phyloP scores from a whole-genome alignment of 2,113 vertebrate species.

The Anoplopoma fimbria region DNA sequence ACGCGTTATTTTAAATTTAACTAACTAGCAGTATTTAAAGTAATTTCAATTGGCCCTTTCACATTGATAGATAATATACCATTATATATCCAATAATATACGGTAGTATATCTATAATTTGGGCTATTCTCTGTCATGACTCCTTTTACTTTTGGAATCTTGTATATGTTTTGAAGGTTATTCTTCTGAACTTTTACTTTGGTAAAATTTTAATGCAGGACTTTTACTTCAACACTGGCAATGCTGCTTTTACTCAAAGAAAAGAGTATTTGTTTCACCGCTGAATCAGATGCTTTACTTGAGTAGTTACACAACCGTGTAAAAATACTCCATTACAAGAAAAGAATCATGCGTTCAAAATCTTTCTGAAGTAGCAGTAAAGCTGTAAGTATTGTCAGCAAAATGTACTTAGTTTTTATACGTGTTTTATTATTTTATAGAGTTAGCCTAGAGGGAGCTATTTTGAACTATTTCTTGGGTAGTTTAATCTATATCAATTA shows the following conservation, averaged over 20 bases:
- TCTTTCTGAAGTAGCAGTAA: no score
- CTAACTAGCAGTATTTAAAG: not conserved
- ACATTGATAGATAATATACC: not conserved
- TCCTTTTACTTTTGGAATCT: not conserved
- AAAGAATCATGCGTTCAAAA: no score
- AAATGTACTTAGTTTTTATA: no score
- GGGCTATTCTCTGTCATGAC: not conserved
- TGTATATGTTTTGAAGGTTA: not conserved
- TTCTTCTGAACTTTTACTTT: not conserved
- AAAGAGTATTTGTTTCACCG: no score
- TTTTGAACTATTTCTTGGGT: not conserved
- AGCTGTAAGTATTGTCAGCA: no score
- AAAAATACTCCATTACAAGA: no score
- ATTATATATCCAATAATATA: not conserved
- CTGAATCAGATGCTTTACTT: no score
- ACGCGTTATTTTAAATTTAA: not conserved
- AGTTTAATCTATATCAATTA: not conserved
- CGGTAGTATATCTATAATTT: not conserved
- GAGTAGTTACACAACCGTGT: no score
- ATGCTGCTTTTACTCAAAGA: no score
- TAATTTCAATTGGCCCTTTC: not conserved
- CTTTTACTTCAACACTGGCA: no score
- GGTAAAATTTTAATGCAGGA: no score
- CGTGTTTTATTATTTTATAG: no score
- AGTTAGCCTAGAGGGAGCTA: not conserved